Evolutionary conservation across 1,140 invertebrate species (phyloP), one percentile per base, ranked within the genome.

Genomic region (Papilio dardanus): DNA sequence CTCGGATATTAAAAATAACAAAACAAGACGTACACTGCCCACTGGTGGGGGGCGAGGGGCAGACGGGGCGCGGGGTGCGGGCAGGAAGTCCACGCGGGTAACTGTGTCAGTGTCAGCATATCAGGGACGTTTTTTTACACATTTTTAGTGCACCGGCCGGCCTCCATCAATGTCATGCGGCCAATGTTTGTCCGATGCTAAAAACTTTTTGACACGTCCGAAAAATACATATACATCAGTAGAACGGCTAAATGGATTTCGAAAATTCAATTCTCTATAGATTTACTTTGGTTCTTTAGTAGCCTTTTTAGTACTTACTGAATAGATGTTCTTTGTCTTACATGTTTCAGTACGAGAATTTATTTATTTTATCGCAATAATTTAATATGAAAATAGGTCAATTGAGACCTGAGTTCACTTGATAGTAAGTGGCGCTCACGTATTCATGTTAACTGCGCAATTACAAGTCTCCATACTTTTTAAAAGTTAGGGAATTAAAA

Each of bases 51-150:
- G 62, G 74, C 74, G 68, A 75, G 71, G 79, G 62, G 50, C 10
- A 50, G 7, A 19, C n/a, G 19, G 42, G 50, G 54, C 6, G 54
- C 21, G 54, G 78, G 75, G 79, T 77, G 74, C 75, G 77, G 75
- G 81, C 83, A 87, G 87, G 86, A 87, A 88, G 81, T 85, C 82
- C 75, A 78, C 79, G 67, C 81, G 77, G 76, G 76, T 79, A 91
- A 86, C 78, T 90, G 84, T 91, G 88, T 90, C 89, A 91, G 88
- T 91, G 89, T 87, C 88, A 85, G 77, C 83, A 79, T 84, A 83
- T 84, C 82, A 81, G 77, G 79, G 78, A 77, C 81, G 81, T 83
- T 82, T 87, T 84, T 79, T 79, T 69, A 84, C 81, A 82, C 75
- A 79, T 83, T 83, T 79, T 82, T 77, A 76, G 75, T 80, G 82